These are phyloP conservation scores for Diabrotica balteata DNA, from an alignment of 2,888 invertebrate genomes.

Conservation along the genomic window DNA sequence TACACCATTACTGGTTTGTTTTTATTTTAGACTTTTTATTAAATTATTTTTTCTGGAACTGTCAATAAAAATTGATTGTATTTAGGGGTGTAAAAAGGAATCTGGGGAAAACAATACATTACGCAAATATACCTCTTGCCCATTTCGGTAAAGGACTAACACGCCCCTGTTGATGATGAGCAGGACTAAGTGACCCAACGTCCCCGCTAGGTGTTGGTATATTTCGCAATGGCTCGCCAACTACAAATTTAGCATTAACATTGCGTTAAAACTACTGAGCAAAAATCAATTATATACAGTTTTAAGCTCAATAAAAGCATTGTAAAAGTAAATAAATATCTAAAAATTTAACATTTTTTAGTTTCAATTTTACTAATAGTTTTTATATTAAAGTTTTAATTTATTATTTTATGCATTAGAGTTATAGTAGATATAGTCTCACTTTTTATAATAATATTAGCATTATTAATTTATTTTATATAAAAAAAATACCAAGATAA, in stretches of 20 bases:
- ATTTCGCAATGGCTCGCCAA: slow-evolving; percentile 64
- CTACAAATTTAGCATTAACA: slow-evolving; percentile 55
- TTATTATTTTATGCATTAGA: too few species aligned
- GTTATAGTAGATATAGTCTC: too few species aligned
- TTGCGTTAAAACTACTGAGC: slow-evolving; percentile 40
- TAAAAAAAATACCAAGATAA: too few species aligned
- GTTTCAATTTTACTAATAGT: too few species aligned
- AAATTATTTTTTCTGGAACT: neutral
- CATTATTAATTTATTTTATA: too few species aligned
- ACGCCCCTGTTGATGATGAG: slow-evolving; percentile 59
- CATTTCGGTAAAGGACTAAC: slow-evolving; percentile 67
- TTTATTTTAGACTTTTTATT: neutral
- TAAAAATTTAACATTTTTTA: too few species aligned
- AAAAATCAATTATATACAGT: slow-evolving; percentile 27
- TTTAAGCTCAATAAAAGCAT: slow-evolving; percentile 31
- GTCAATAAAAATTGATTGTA: slow-evolving; percentile 15
- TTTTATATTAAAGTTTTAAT: too few species aligned
- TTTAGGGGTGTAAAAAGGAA: neutral
- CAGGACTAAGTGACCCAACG: slow-evolving; percentile 60
- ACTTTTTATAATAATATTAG: too few species aligned
- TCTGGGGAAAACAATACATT: neutral
- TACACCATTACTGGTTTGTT: too few species aligned
- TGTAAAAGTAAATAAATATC: slow-evolving; percentile 8
- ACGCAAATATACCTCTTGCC: slow-evolving; percentile 63
- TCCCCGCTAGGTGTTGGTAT: slow-evolving; percentile 61